These are phyloP conservation scores for Hyppa rectilinea DNA, from an alignment of 2,888 invertebrate genomes.

Conservation along the genomic window DNA sequence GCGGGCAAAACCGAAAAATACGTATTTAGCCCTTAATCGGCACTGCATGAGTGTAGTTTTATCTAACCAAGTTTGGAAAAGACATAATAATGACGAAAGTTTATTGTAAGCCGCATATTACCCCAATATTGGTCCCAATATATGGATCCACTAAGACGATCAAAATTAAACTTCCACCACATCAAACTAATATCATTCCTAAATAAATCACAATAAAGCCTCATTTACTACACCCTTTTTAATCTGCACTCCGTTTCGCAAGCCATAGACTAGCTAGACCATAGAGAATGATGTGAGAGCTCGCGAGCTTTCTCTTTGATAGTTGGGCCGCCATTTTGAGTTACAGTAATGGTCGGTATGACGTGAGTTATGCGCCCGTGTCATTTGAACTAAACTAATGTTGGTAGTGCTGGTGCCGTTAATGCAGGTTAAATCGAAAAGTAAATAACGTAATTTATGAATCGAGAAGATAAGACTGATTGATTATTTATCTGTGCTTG, in stretches of 20 bases:
- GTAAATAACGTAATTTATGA: slow-evolving; percentile 70
- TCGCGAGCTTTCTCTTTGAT: slow-evolving; percentile 89
- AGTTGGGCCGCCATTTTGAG: slow-evolving; percentile 89
- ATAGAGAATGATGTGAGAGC: slow-evolving; percentile 89
- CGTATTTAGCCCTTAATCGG: neutral
- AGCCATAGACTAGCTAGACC: slow-evolving; percentile 83
- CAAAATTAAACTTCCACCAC: slow-evolving; percentile 66
- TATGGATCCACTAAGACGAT: slow-evolving; percentile 64
- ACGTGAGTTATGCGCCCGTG: slow-evolving; percentile 87
- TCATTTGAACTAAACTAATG: slow-evolving; percentile 86
- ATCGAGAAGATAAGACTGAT: slow-evolving; percentile 32
- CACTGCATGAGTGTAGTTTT: no score
- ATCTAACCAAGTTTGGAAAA: neutral
- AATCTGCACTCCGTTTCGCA: slow-evolving; percentile 76
- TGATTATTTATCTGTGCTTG: slow-evolving; percentile 22
- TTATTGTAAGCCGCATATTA: neutral
- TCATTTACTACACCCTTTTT: slow-evolving; percentile 61
- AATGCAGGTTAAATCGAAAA: slow-evolving; percentile 82
- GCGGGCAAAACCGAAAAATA: neutral
- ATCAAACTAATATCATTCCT: slow-evolving; percentile 63
- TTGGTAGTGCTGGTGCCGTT: slow-evolving; percentile 80
- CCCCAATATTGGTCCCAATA: slow-evolving; percentile 51
- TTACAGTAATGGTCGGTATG: slow-evolving; percentile 86
- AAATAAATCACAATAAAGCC: slow-evolving; percentile 59
- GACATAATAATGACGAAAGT: neutral